Evolutionary conservation across 2,113 vertebrate genomes (phyloP).

Genomic region (Clarias magur): DNA sequence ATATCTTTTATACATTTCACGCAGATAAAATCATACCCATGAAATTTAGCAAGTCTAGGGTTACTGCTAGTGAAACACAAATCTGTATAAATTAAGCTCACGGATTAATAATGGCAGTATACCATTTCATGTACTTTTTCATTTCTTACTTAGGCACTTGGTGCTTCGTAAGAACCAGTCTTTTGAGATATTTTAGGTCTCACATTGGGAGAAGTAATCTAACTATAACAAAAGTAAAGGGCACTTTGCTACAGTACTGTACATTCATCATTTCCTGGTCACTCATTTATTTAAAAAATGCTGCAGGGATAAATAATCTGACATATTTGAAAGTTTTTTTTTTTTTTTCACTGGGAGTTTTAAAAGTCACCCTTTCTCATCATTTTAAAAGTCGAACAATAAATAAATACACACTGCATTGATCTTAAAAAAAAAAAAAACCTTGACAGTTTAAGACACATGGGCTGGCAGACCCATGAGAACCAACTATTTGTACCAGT

Average conservation of each 20-base stretch:
- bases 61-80: constrained; percentile 23
- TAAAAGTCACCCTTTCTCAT: constrained; percentile 10
- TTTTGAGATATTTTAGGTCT: constrained; percentile 10
- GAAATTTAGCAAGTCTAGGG: neutral
- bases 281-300: neutral
- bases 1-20: neutral
- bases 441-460: constrained; percentile 17
- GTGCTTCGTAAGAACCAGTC: constrained; percentile 36
- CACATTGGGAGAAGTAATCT: neutral
- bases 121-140: neutral
- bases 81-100: neutral
- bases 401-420: constrained; percentile 42
- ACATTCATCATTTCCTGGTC: constrained; percentile 36
- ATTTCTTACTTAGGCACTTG: constrained; percentile 45
- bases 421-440: constrained; percentile 1
- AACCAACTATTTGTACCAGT: constrained; percentile 18
- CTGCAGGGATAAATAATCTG: constrained; percentile 18
- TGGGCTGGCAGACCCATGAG: constrained; percentile 24
- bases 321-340: constrained; percentile 21
- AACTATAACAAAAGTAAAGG: constrained; percentile 1
- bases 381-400: constrained; percentile 43
- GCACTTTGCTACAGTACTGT: constrained; percentile 34
- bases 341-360: neutral
- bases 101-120: constrained; percentile 15
- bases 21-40: neutral